Conservation (phyloP, 2,888 invertebrate genomes). For the Hemithea aestivaria region DNA sequence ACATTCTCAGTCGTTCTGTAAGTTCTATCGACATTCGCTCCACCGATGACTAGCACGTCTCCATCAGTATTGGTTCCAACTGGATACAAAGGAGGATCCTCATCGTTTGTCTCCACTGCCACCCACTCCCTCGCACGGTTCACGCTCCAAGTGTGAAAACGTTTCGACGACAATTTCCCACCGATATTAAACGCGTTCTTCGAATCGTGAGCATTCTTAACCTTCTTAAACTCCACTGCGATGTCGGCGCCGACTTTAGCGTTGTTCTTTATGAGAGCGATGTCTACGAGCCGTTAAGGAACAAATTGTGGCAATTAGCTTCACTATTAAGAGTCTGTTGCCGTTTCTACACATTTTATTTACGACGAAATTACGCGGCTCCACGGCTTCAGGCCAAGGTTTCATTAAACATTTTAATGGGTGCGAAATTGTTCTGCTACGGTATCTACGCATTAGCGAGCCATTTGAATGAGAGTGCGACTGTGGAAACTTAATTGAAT, state of each 20-base stretch:
- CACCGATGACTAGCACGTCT: conserved; percentile 86
- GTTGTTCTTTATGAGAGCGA: conserved; percentile 95
- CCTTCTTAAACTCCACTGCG: conserved; percentile 81
- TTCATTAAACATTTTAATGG: conserved; percentile 51
- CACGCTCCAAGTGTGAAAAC: conserved; percentile 51
- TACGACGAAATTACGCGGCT: conserved; percentile 44
- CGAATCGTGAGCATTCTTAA: conserved; percentile 48
- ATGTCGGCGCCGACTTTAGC: conserved; percentile 90
- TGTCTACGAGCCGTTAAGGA: conserved; percentile 81
- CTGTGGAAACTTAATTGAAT: conserved; percentile 8
- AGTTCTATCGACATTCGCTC: conserved; percentile 86
- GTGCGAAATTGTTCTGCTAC: conserved; percentile 34
- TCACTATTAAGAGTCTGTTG: conserved; percentile 46
- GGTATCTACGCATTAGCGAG: conserved; percentile 11
- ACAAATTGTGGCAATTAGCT: conserved; percentile 58
- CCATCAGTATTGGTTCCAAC: conserved; percentile 28
- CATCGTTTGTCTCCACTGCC: conserved; percentile 14
- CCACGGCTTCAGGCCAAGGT: conserved; percentile 29
- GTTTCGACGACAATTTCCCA: conserved; percentile 37
- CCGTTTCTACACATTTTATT: conserved; percentile 52
- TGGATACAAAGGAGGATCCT: conserved; percentile 33
- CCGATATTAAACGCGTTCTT: conserved; percentile 47
- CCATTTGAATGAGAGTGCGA: conserved; percentile 3
- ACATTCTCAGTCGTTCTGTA: conserved; percentile 80
- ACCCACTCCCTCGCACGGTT: conserved; percentile 15